phyloP scores from a whole-genome alignment of 2,888 invertebrate genomes.

The Tryphoninae sp. region DNA sequence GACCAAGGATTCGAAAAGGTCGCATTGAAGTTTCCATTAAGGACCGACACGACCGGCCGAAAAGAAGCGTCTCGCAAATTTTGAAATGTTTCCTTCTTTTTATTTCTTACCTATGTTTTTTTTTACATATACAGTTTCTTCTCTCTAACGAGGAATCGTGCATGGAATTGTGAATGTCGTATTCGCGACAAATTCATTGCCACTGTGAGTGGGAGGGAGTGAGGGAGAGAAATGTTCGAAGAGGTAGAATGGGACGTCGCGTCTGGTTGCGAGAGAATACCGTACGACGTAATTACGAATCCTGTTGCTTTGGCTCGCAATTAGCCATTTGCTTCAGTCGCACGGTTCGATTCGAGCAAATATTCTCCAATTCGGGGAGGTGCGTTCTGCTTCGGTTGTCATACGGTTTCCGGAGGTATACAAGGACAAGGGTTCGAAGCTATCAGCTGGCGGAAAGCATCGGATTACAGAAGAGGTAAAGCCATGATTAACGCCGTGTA shows the following conservation, averaged over 20 bases:
- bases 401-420: conserved; percentile 20
- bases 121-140: background rate
- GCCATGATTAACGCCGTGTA: background rate
- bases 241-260: background rate
- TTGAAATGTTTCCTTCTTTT: background rate
- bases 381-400: conserved; percentile 16
- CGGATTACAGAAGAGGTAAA: conserved; percentile 22
- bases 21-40: conserved; percentile 13
- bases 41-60: background rate
- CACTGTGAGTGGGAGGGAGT: background rate
- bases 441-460: conserved; percentile 14
- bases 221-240: background rate
- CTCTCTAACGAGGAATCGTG: conserved; percentile 1
- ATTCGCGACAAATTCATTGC: conserved; percentile 6
- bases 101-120: background rate
- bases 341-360: conserved; percentile 27
- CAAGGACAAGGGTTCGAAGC: conserved; percentile 17
- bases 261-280: conserved; percentile 1
- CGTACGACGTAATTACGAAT: conserved; percentile 54
- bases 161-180: background rate
- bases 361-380: conserved; percentile 28
- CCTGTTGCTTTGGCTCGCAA: conserved; percentile 53
- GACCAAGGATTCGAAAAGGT: background rate
- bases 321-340: conserved; percentile 52
- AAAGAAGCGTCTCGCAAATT: background rate